Evolutionary conservation across 2,113 vertebrate species (phyloP).

Genomic region (Daboia siamensis): DNA sequence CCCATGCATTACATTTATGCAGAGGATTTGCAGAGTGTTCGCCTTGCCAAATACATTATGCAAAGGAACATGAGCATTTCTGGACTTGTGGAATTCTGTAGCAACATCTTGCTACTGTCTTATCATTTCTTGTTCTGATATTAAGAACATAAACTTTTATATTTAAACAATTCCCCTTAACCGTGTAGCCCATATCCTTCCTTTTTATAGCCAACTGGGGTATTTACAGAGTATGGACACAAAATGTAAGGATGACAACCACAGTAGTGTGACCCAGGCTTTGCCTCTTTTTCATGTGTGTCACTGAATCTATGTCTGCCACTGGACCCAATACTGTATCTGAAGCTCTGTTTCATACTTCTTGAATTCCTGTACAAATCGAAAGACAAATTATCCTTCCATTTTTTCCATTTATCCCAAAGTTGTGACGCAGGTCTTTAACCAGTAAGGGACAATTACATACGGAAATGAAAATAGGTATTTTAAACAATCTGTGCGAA

Average conservation of each 20-base stretch:
- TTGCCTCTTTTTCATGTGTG: neutral
- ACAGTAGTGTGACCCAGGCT: neutral
- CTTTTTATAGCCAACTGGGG: neutral
- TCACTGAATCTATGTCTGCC: neutral
- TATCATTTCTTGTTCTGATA: neutral
- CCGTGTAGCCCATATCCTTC: neutral
- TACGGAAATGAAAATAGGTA: neutral
- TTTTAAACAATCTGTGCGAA: neutral
- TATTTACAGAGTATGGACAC: neutral
- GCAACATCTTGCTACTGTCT: neutral
- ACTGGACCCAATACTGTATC: neutral
- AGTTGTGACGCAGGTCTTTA: neutral
- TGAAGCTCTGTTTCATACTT: neutral
- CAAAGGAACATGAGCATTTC: neutral
- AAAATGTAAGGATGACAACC: neutral
- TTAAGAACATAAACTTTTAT: neutral
- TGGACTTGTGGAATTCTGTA: neutral
- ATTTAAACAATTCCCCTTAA: neutral
- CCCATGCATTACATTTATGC: neutral
- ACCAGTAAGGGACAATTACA: neutral
- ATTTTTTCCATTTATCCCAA: neutral
- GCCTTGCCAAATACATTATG: neutral
- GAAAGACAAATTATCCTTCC: neutral
- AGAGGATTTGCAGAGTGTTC: neutral
- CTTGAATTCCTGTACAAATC: neutral